phyloP scores from a whole-genome alignment of 1,140 invertebrate genomes.

The Colletes gigas region DNA sequence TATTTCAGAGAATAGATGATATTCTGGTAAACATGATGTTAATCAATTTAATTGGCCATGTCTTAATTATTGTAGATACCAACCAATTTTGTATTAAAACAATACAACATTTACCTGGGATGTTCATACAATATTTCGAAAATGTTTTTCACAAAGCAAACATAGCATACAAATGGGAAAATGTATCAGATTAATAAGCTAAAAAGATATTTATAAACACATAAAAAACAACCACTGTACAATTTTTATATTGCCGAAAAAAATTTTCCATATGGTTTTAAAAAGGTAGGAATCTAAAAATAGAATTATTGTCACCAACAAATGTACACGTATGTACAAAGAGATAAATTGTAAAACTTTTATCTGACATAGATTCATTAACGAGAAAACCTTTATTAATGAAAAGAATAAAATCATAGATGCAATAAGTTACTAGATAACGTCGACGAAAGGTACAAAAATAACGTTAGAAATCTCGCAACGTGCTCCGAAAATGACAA shows the following conservation, averaged over 20 bases:
- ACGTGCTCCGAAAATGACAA: slow-evolving; percentile 8
- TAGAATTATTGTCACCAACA: slow-evolving; percentile 1
- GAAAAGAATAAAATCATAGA: neutral
- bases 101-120: too few relatives aligned
- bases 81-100: too few relatives aligned
- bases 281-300: neutral
- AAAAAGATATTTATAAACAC: neutral
- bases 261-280: slow-evolving; percentile 26
- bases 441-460: neutral
- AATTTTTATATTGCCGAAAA: neutral
- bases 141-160: neutral
- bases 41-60: too few relatives aligned
- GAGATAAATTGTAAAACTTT: neutral
- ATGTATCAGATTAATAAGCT: neutral
- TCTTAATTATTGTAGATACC: too few relatives aligned
- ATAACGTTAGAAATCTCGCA: neutral
- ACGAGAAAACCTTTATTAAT: slow-evolving; percentile 1
- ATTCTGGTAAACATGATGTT: too few relatives aligned
- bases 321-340: neutral
- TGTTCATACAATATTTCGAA: too few relatives aligned
- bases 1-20: too few relatives aligned
- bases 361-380: neutral
- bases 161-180: neutral
- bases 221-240: neutral
- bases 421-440: neutral